Evolutionary conservation across 2,888 invertebrate species (phyloP), one percentile per base, ranked within the genome.

Genomic region (Lamellibrachia columna): DNA sequence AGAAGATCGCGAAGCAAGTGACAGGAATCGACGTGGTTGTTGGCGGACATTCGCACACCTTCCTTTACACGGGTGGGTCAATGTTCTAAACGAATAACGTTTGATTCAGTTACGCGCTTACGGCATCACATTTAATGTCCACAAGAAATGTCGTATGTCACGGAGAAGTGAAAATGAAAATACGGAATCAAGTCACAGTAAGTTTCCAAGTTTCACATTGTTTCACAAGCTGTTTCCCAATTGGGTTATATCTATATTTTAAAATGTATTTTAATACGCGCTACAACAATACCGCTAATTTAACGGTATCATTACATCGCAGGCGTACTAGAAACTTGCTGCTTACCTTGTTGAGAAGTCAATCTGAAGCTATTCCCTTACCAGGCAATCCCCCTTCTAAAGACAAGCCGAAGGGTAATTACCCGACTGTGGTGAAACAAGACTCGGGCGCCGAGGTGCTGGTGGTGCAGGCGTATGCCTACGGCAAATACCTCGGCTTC

Each of bases 31-130:
- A 99, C 96, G 96, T 98, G 75, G 98, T 99, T 0, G 98, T 99
- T 93, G 99, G 99, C 3, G 99, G 99, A 0, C 99, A 99, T 95
- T 98, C 98, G 0, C 98, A 99, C 95, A 98, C 98, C 0, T 99
- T 99, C 96, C 97, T 99, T 9, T 99, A 98, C 97, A 98, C 97
- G 94, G 98, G 94, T 94, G 92, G 52, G 53, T 9, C 22, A 8
- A 58, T 3, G 28, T 28, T 8, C 3, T 90, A 7, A 90, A 1
- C 8, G 55, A 55, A 9, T 90, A 4, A 9, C 1, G 55, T 40
- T 55, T 7, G 55, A 1, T 7, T 9, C 55, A 55, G 8, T 55
- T 9, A 55, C 55, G 9, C 55, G 55, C 7, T 55, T 1, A 55
- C 55, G 55, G 55, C 55, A 9, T 9, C 9, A 9, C 9, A 52